phyloP scores from a whole-genome alignment of 1,140 invertebrate species.

The Neuroterus valhalla region DNA sequence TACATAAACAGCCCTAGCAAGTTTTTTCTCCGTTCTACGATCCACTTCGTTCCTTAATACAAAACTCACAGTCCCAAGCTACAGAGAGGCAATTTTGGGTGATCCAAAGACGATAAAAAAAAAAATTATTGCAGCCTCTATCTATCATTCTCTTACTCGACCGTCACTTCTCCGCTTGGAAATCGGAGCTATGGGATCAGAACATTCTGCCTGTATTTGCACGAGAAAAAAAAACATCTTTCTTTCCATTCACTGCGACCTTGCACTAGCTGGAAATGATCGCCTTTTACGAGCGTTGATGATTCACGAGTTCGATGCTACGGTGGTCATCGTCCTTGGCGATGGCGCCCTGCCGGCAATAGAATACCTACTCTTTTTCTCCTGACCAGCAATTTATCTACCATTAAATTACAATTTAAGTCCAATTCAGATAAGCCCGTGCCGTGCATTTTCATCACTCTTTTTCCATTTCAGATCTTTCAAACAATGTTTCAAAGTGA shows the following conservation, averaged over 20 bases:
- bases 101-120: not conserved
- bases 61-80: not conserved
- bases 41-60: not conserved
- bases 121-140: not conserved
- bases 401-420: conserved; percentile 44
- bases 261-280: not conserved
- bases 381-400: conserved; percentile 37
- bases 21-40: not conserved
- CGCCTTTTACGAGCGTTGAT: conserved; percentile 40
- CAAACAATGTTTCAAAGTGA: no score
- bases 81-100: not conserved
- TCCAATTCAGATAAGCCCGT: not conserved
- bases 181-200: no score
- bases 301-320: conserved; percentile 34
- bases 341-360: conserved; percentile 27
- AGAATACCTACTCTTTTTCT: conserved; percentile 37
- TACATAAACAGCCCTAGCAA: not conserved
- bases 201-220: no score
- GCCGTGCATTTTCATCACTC: not conserved
- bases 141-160: not conserved
- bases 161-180: not conserved
- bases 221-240: no score
- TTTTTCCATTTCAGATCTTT: no score
- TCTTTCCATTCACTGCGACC: no score
- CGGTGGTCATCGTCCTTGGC: conserved; percentile 39